These are phyloP conservation scores for Cryptops parisi DNA, from an alignment of 2,888 invertebrate species.

Conservation along the genomic window DNA sequence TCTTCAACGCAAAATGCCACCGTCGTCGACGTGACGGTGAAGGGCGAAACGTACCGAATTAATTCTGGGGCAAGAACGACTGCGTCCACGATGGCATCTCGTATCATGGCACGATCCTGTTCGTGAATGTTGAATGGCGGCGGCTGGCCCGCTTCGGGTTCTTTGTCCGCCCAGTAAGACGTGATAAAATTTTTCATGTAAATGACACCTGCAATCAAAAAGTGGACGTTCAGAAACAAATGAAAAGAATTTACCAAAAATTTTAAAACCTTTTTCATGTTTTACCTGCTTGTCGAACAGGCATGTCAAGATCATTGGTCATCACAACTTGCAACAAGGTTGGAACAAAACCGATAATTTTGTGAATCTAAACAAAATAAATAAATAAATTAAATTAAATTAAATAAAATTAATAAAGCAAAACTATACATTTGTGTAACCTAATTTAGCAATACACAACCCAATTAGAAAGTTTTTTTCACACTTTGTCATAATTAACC, in stretches of 20 bases:
- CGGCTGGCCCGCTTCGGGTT: conserved; percentile 51
- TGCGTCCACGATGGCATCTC: conserved; percentile 90
- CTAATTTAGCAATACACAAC: too few species aligned
- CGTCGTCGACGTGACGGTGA: too few species aligned
- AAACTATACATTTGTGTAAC: too few species aligned
- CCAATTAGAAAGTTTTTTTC: too few species aligned
- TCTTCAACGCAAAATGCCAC: too few species aligned
- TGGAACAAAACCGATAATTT: conserved; percentile 93
- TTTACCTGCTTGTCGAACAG: conserved; percentile 77
- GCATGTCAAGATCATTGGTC: conserved; percentile 74
- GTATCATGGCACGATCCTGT: conserved; percentile 83
- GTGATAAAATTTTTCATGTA: conserved; percentile 89
- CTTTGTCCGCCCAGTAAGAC: conserved; percentile 75
- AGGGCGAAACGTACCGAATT: conserved; percentile 49
- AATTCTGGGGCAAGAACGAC: conserved; percentile 83
- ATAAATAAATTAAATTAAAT: conserved; percentile 12
- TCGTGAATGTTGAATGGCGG: conserved; percentile 81
- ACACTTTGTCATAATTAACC: too few species aligned
- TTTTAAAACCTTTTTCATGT: neutral
- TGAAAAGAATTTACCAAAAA: neutral
- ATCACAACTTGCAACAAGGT: conserved; percentile 84
- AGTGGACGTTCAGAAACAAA: too few species aligned
- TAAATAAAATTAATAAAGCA: neutral
- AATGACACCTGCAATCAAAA: conserved; percentile 49
- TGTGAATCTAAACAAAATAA: conserved; percentile 51